Percentiles rank a stretch among this genome's conserved stretches.
These are phyloP conservation scores for Drosophila nr. fundita DNA, from an alignment of 2,888 invertebrate species.

Conservation along the genomic window DNA sequence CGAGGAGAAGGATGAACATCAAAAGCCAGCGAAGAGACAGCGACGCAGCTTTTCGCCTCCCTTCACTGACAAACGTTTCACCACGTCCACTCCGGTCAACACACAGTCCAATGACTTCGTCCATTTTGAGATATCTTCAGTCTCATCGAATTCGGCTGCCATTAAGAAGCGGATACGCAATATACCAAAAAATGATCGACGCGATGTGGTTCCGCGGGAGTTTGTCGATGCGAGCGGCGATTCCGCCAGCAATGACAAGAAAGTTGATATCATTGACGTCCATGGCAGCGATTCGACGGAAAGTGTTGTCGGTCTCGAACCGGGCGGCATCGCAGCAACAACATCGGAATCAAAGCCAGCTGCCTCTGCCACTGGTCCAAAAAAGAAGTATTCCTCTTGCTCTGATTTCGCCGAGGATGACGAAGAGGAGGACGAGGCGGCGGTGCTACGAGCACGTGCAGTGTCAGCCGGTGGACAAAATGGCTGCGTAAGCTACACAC, in stretches of 20 bases:
- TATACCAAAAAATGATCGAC: constrained; percentile 84
- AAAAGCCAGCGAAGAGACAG: not conserved
- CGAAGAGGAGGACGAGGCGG: constrained; percentile 86
- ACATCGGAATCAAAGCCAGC: constrained; percentile 16
- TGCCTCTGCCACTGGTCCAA: constrained; percentile 10
- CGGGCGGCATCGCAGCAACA: not conserved
- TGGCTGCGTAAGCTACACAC: constrained; percentile 48
- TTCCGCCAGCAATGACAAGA: not conserved
- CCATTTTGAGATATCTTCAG: too few species aligned
- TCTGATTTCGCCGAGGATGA: constrained; percentile 93
- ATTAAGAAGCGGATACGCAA: constrained; percentile 79
- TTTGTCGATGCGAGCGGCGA: constrained; percentile 58
- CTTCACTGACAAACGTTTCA: not conserved
- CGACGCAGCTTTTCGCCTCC: not conserved
- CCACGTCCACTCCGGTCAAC: not conserved
- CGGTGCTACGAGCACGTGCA: constrained; percentile 9
- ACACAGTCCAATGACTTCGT: not conserved
- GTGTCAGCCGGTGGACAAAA: constrained; percentile 40
- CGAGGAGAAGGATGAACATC: too few species aligned
- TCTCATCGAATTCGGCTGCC: not conserved
- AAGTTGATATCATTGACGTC: constrained; percentile 59
- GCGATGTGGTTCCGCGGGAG: constrained; percentile 80
- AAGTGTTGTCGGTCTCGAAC: constrained; percentile 61
- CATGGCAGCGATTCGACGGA: constrained; percentile 68
- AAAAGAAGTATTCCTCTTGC: constrained; percentile 86